Percentiles rank a stretch among this genome's conserved stretches.
These are phyloP conservation scores for Drosophila busckii DNA, from an alignment of 1,140 invertebrate species.

Conservation along the genomic window DNA sequence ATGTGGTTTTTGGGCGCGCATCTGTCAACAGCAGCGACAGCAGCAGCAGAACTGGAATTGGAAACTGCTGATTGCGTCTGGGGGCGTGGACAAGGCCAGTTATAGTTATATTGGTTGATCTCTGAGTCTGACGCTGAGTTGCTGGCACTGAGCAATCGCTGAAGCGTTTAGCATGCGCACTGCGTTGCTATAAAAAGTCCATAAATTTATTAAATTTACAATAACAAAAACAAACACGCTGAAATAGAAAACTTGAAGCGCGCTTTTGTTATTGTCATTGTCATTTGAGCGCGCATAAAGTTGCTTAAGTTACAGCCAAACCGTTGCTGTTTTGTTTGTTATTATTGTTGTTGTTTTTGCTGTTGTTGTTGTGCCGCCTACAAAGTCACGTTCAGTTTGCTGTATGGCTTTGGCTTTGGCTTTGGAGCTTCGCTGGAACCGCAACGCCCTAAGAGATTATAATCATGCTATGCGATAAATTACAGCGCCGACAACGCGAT, in stretches of 20 bases:
- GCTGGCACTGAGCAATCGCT: slow-evolving; percentile 29
- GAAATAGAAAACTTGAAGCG: slow-evolving; percentile 31
- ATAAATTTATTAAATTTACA: slow-evolving; percentile 39
- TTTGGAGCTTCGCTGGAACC: slow-evolving; percentile 4
- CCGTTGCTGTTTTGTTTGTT: slow-evolving; percentile 12
- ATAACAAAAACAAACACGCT: slow-evolving; percentile 22
- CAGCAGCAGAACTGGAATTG: slow-evolving; percentile 10
- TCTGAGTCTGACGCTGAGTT: slow-evolving; percentile 17
- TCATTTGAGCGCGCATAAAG: slow-evolving; percentile 18
- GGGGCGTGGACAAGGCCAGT: not conserved
- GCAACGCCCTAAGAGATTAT: slow-evolving; percentile 5
- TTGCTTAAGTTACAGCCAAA: slow-evolving; percentile 27
- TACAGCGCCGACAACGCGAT: not conserved
- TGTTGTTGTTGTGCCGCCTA: slow-evolving; percentile 14
- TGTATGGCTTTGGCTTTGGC: not conserved
- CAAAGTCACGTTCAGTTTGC: slow-evolving; percentile 28
- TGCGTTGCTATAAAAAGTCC: slow-evolving; percentile 15
- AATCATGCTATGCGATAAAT: slow-evolving; percentile 12
- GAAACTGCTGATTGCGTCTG: not conserved
- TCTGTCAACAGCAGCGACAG: slow-evolving; percentile 28
- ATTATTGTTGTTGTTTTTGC: slow-evolving; percentile 1
- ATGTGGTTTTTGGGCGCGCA: slow-evolving; percentile 31
- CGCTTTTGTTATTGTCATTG: slow-evolving; percentile 29
- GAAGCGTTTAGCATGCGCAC: slow-evolving; percentile 35
- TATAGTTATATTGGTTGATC: slow-evolving; percentile 4